phyloP scores from a whole-genome alignment of 1,140 invertebrate genomes.

The Eupristina koningsbergeri region DNA sequence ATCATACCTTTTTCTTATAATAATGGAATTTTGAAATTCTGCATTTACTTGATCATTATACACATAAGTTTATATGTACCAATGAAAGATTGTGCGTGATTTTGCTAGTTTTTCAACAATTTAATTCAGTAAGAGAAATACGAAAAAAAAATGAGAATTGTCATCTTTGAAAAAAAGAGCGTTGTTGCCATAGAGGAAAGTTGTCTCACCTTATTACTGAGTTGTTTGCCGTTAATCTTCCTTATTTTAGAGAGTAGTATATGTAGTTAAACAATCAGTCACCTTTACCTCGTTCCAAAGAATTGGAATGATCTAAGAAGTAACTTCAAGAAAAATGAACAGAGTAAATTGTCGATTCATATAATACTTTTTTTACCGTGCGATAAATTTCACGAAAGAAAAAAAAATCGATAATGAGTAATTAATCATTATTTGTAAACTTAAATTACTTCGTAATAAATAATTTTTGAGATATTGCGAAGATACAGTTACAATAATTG shows the following conservation, averaged over 20 bases:
- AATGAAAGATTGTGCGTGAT: no score
- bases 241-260: not conserved
- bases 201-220: not conserved
- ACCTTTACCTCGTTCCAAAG: not conserved
- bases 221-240: conserved; percentile 11
- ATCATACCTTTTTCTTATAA: no score
- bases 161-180: not conserved
- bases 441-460: not conserved
- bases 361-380: not conserved
- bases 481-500: not conserved
- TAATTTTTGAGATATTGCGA: not conserved
- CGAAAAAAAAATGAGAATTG: not conserved
- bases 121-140: no score
- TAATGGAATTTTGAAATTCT: no score
- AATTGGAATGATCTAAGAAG: conserved; percentile 30
- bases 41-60: no score
- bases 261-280: not conserved
- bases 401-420: not conserved
- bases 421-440: not conserved
- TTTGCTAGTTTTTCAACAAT: no score
- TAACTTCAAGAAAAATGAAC: not conserved
- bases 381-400: not conserved
- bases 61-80: no score
- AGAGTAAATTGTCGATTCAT: not conserved
- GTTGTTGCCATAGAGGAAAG: not conserved